phyloP scores from a whole-genome alignment of 2,888 invertebrate genomes.

The Xestia xanthographa region DNA sequence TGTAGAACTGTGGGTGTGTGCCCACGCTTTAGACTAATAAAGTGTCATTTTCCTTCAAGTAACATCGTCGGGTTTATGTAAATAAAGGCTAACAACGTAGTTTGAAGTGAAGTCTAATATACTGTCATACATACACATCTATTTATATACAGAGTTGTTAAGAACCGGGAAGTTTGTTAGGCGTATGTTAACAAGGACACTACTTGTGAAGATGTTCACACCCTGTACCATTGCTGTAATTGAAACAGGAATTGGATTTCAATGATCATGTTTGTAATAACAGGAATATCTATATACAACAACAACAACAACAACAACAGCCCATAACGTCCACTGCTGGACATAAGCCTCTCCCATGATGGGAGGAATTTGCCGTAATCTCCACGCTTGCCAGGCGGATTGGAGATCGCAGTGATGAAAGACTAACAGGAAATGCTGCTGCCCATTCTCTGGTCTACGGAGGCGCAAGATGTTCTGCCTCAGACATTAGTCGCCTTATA shows the following conservation, averaged over 20 bases:
- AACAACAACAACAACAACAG: too few species aligned
- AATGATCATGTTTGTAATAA: neutral
- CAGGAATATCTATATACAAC: neutral
- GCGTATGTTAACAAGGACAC: conserved; percentile 27
- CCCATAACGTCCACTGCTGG: too few species aligned
- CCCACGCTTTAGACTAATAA: conserved; percentile 20
- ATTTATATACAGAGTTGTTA: neutral
- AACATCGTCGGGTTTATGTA: conserved; percentile 50
- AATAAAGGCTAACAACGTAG: conserved; percentile 45
- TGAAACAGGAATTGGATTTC: neutral
- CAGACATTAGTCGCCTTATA: too few species aligned
- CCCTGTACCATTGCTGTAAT: neutral
- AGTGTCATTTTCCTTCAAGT: conserved; percentile 37
- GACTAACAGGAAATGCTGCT: too few species aligned
- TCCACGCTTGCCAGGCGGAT: too few species aligned
- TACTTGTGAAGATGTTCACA: conserved; percentile 6
- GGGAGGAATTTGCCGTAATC: too few species aligned
- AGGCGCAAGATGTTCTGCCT: too few species aligned
- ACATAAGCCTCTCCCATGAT: too few species aligned
- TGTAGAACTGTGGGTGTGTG: conserved; percentile 6
- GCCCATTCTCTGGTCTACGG: too few species aligned
- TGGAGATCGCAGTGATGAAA: too few species aligned
- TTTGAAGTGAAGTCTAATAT: conserved; percentile 30
- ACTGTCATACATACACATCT: neutral
- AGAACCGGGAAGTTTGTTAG: conserved; percentile 14